phyloP scores from a whole-genome alignment of 2,113 vertebrate genomes.

The Trachemys scripta region DNA sequence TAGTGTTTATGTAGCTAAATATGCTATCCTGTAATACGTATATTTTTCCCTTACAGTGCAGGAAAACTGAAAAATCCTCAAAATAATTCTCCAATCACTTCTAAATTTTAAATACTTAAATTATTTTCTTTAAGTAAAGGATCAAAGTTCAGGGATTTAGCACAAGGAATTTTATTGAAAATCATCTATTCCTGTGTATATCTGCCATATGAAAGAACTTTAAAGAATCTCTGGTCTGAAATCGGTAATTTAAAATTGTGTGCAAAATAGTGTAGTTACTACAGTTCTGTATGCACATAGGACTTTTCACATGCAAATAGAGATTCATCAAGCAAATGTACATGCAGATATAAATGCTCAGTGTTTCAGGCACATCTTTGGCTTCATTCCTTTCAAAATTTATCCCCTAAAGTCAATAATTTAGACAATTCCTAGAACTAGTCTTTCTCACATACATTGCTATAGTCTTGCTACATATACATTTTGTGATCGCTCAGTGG shows the following conservation, averaged over 20 bases:
- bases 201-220: not conserved
- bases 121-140: not conserved
- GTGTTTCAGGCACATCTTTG: not conserved
- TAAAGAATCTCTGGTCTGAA: not conserved
- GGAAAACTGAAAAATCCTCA: not conserved
- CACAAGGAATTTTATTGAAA: not conserved
- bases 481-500: not conserved
- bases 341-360: not conserved
- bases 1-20: not conserved
- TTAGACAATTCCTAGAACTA: not conserved
- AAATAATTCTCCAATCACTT: not conserved
- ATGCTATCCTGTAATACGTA: not conserved
- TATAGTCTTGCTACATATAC: too few species aligned
- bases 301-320: not conserved
- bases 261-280: not conserved
- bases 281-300: conserved; percentile 37
- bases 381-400: not conserved
- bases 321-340: not conserved
- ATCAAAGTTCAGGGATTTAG: conserved; percentile 18
- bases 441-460: not conserved
- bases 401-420: not conserved
- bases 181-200: not conserved
- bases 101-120: not conserved
- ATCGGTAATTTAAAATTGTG: conserved; percentile 32
- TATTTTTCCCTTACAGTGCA: not conserved